These are phyloP conservation scores for Sclerodermus sp. DNA, from an alignment of 2,888 invertebrate genomes.

Conservation along the genomic window DNA sequence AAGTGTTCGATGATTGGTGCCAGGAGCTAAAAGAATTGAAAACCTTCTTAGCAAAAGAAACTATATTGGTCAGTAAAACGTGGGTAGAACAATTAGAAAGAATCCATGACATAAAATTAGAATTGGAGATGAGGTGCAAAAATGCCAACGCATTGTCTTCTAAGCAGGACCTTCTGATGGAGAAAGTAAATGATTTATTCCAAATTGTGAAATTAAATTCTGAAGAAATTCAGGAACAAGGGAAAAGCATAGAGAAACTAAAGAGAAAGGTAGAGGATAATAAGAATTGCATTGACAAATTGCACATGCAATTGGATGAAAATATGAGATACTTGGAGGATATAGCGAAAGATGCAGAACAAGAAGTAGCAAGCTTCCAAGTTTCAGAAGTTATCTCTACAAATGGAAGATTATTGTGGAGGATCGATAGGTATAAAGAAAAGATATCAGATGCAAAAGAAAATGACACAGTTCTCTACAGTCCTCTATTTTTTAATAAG, in stretches of 20 bases:
- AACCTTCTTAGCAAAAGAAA: constrained; percentile 52
- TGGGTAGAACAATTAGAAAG: constrained; percentile 54
- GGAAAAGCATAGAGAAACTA: constrained; percentile 9
- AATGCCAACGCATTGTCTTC: constrained; percentile 54
- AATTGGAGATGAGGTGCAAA: constrained; percentile 61
- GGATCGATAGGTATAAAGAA: constrained; percentile 67
- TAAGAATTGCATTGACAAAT: constrained; percentile 13
- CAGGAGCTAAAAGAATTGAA: constrained; percentile 48
- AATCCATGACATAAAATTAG: constrained; percentile 60
- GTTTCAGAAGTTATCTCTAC: constrained; percentile 11
- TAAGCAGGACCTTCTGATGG: constrained; percentile 59
- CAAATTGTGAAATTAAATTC: constrained; percentile 39
- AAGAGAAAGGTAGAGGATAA: constrained; percentile 16
- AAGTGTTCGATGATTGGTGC: constrained; percentile 23
- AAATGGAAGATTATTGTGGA: constrained; percentile 69
- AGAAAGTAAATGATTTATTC: constrained; percentile 60
- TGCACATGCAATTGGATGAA: constrained; percentile 38
- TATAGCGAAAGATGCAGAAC: constrained; percentile 19
- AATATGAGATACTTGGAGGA: constrained; percentile 36
- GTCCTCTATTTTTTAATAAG: constrained; percentile 70
- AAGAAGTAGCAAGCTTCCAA: no score
- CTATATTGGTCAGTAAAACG: constrained; percentile 46
- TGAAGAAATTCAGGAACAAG: constrained; percentile 14
- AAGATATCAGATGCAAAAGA: constrained; percentile 71
- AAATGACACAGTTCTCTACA: constrained; percentile 66